Percentiles rank a stretch among this genome's conserved stretches.
Evolutionary conservation across 2,113 vertebrate species (phyloP).

Genomic region (Apaloderma vittatum): DNA sequence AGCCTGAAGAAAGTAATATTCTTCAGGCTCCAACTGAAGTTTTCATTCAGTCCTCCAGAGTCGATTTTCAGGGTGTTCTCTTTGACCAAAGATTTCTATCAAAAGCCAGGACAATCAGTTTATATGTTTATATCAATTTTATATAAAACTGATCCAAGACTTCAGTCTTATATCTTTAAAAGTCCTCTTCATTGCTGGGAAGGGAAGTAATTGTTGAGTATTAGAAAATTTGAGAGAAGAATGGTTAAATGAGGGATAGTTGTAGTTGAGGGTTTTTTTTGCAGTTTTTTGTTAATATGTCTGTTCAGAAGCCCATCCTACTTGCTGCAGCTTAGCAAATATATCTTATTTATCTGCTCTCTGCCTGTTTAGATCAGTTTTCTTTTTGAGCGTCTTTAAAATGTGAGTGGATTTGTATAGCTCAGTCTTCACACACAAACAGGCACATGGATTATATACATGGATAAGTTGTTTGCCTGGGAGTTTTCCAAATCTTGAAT

Average conservation of each 20-base stretch:
- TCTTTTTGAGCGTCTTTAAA: neutral
- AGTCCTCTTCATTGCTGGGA: neutral
- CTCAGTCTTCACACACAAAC: neutral
- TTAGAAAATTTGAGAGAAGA: neutral
- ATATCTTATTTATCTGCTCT: neutral
- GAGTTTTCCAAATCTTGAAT: neutral
- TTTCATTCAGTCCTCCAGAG: neutral
- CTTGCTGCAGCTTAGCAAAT: neutral
- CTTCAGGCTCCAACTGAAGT: neutral
- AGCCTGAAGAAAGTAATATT: neutral
- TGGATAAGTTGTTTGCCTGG: neutral
- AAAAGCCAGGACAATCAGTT: neutral
- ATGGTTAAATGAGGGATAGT: neutral
- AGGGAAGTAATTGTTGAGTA: neutral
- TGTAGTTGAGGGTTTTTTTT: neutral
- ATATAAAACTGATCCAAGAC: too few relatives aligned
- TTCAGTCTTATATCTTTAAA: neutral
- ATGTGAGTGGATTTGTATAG: neutral
- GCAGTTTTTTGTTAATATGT: neutral
- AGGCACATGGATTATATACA: rapidly evolving
- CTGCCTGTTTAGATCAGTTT: neutral
- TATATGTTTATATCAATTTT: neutral
- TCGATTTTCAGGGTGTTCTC: neutral
- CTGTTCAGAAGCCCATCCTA: neutral
- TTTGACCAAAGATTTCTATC: neutral